phyloP scores from a whole-genome alignment of 2,797 vertebrate genomes.

The Enteromius thamalakanensis region DNA sequence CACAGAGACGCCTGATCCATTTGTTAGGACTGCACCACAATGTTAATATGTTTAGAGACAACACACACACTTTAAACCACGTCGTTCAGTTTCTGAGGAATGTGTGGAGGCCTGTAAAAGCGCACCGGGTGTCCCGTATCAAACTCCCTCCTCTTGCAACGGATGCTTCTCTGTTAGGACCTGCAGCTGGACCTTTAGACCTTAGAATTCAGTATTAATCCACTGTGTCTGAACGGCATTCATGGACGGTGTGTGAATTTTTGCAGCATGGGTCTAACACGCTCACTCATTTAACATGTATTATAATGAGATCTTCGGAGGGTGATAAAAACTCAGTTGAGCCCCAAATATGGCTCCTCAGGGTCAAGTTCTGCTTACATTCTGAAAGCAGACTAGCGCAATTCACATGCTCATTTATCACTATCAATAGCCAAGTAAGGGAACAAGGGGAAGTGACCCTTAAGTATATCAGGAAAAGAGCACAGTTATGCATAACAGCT shows the following conservation, averaged over 20 bases:
- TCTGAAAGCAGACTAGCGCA: slow-evolving; percentile 29
- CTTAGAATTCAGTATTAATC: neutral
- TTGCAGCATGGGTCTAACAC: neutral
- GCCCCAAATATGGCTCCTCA: slow-evolving; percentile 35
- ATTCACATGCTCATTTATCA: slow-evolving; percentile 40
- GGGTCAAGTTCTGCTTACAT: slow-evolving; percentile 32
- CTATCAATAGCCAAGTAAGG: slow-evolving; percentile 26
- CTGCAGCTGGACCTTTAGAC: neutral
- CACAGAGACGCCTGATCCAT: slow-evolving; percentile 14
- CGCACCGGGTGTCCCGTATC: slow-evolving; percentile 15
- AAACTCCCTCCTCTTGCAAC: slow-evolving; percentile 1
- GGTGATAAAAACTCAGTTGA: slow-evolving; percentile 49
- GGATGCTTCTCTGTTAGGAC: neutral
- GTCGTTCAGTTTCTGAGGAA: neutral
- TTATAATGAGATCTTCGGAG: slow-evolving; percentile 47
- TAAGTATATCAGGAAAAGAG: slow-evolving; percentile 2
- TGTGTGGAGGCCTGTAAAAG: neutral
- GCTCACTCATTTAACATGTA: slow-evolving; percentile 34
- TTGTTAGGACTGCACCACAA: slow-evolving; percentile 6
- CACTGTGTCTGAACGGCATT: neutral
- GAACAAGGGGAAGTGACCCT: slow-evolving; percentile 23
- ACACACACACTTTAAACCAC: slow-evolving; percentile 13
- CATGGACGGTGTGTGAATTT: slow-evolving; percentile 3
- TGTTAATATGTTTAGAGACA: neutral
- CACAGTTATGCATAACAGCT: neutral